Percentiles rank a stretch among this genome's conserved stretches.
Evolutionary conservation across 2,888 invertebrate genomes (phyloP).

Genomic region (Hyposoter didymator): DNA sequence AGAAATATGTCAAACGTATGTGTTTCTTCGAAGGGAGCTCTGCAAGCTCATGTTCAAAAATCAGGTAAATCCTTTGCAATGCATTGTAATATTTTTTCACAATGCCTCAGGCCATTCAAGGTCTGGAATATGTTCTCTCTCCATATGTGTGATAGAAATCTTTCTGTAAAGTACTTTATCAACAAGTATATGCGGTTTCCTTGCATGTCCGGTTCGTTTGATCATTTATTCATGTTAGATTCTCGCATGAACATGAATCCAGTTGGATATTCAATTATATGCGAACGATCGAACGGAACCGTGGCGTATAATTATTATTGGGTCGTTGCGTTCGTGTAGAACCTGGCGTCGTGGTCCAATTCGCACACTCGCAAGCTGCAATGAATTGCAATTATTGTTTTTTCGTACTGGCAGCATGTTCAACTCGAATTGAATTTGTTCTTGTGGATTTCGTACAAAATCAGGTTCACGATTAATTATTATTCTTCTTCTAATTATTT

Average conservation of each 20-base stretch:
- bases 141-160: neutral
- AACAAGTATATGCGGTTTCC: neutral
- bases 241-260: neutral
- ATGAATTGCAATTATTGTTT: conserved; percentile 14
- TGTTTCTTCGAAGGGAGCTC: neutral
- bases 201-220: neutral
- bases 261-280: neutral
- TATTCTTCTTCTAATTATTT: neutral
- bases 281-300: neutral
- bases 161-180: neutral
- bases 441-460: neutral
- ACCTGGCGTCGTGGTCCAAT: neutral
- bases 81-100: neutral
- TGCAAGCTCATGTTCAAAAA: neutral
- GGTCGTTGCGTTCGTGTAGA: neutral
- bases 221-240: neutral
- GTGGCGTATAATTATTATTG: neutral
- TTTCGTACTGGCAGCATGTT: conserved; percentile 14
- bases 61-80: neutral
- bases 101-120: neutral
- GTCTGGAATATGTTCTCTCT: neutral
- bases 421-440: neutral
- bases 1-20: neutral
- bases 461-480: too few species aligned
- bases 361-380: conserved; percentile 19